Evolutionary conservation across 2,113 vertebrate genomes (phyloP).

Genomic region (Collichthys lucidus): DNA sequence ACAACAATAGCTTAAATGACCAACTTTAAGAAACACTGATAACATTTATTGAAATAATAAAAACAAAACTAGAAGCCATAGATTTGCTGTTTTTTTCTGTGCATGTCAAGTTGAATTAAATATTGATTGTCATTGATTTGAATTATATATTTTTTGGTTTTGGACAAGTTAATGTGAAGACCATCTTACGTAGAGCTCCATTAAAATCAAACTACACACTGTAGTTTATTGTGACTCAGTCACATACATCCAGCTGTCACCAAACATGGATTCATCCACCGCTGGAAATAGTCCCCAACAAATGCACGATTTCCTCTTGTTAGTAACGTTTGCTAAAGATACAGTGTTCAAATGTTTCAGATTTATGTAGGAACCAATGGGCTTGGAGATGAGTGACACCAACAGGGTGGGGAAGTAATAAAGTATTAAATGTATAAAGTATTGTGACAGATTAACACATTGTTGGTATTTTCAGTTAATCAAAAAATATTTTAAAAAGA

Average conservation of each 20-base stretch:
- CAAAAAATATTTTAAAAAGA: neutral
- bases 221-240: neutral
- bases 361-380: neutral
- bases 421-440: neutral
- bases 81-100: no score
- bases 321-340: no score
- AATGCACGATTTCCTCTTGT: neutral
- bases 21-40: neutral
- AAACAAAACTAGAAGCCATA: neutral
- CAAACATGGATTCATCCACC: neutral
- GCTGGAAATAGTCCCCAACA: no score
- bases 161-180: neutral
- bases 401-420: neutral
- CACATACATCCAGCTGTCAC: no score
- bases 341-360: no score
- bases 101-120: no score
- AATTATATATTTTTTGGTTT: neutral
- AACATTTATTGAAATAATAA: neutral
- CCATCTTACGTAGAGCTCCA: no score
- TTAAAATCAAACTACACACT: neutral
- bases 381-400: neutral
- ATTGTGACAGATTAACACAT: neutral
- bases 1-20: neutral
- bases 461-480: no score
- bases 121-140: neutral